phyloP scores from a whole-genome alignment of 2,113 vertebrate species.

The Tetrao urogallus region DNA sequence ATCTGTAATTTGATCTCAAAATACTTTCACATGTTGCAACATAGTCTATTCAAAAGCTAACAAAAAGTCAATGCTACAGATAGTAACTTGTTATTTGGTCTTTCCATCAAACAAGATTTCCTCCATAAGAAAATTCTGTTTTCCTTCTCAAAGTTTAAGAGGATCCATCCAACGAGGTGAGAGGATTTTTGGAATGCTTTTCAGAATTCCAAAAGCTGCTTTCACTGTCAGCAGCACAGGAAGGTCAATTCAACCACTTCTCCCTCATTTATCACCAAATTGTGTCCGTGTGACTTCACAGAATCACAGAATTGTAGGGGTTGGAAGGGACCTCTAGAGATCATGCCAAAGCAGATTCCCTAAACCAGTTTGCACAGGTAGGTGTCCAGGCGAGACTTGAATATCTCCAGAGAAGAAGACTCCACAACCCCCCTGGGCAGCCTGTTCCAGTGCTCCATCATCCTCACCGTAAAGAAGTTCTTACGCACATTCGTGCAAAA shows the following conservation, averaged over 20 bases:
- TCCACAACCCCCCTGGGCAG: too few species aligned
- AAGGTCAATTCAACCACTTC: neutral
- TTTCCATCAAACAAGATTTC: neutral
- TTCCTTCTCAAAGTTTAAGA: neutral
- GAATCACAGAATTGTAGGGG: too few species aligned
- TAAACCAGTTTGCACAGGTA: too few species aligned
- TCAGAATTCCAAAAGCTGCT: neutral
- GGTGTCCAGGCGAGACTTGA: too few species aligned
- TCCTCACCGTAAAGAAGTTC: too few species aligned
- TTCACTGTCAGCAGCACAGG: neutral
- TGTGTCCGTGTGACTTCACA: neutral
- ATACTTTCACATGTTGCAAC: neutral
- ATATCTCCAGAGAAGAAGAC: too few species aligned
- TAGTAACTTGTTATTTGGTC: neutral
- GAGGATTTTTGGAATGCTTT: neutral
- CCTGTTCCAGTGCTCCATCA: too few species aligned
- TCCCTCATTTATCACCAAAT: neutral
- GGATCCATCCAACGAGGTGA: neutral
- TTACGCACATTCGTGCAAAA: too few species aligned
- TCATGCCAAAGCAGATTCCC: too few species aligned
- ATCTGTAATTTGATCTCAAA: slow-evolving; percentile 26
- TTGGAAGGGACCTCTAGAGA: too few species aligned
- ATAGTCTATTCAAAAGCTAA: neutral
- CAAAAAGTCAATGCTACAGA: neutral
- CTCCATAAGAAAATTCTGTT: neutral